Evolutionary conservation across 2,888 invertebrate genomes (phyloP).

Genomic region (Dichetophora obliterata): DNA sequence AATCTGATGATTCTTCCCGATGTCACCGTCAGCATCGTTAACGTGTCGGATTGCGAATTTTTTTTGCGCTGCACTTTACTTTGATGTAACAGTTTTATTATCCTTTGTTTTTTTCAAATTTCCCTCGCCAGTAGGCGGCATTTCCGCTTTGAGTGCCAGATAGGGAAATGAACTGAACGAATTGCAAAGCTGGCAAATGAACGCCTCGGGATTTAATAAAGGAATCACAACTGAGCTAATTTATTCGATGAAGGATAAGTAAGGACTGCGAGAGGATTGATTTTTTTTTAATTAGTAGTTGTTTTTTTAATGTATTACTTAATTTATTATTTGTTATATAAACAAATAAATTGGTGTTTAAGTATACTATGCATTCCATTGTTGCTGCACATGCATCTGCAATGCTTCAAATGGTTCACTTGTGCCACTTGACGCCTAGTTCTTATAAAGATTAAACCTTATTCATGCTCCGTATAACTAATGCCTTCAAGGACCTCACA

Average conservation of each 20-base stretch:
- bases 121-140: conserved; percentile 43
- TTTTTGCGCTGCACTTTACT: conserved; percentile 50
- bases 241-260: background rate
- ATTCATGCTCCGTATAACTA: background rate
- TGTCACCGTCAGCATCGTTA: conserved; percentile 56
- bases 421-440: conserved; percentile 12
- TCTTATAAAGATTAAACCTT: background rate
- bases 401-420: conserved; percentile 5
- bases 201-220: background rate
- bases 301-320: background rate
- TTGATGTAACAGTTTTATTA: conserved; percentile 62
- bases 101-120: conserved; percentile 53
- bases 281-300: background rate
- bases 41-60: conserved; percentile 56
- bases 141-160: conserved; percentile 29
- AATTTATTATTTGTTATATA: background rate
- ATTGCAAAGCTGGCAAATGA: conserved; percentile 6
- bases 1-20: conserved; percentile 56
- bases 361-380: background rate
- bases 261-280: background rate
- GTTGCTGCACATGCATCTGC: conserved; percentile 8
- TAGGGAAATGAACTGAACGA: background rate
- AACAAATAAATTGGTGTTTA: background rate
- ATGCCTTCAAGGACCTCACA: background rate
- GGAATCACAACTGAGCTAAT: background rate